Evolutionary conservation across 2,888 invertebrate species (phyloP).

Genomic region (Cactoblastis cactorum): DNA sequence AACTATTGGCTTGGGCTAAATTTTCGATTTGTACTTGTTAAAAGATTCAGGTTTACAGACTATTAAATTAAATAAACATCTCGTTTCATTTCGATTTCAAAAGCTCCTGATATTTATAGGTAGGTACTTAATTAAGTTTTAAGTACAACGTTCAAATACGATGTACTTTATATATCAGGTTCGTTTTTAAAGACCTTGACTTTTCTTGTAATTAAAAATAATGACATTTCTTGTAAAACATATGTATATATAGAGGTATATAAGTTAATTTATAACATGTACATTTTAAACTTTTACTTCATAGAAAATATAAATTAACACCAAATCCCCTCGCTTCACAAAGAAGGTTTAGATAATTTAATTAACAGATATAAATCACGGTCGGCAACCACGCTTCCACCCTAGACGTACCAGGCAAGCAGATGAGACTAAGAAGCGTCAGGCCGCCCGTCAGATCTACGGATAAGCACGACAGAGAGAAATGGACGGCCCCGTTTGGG

Average conservation of each 20-base stretch:
- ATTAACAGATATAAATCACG: constrained; percentile 36
- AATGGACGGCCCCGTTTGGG: constrained; percentile 59
- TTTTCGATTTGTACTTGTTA: not conserved
- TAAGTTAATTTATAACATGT: not conserved
- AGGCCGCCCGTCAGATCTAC: constrained; percentile 66
- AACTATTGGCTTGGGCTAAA: not conserved
- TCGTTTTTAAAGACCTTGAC: too few species aligned
- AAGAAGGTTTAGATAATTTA: constrained; percentile 7
- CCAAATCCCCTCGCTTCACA: not conserved
- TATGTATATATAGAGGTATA: not conserved
- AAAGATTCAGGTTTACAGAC: too few species aligned
- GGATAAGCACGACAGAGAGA: constrained; percentile 74
- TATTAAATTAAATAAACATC: too few species aligned
- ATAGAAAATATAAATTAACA: not conserved
- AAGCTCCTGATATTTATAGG: too few species aligned
- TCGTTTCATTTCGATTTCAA: too few species aligned
- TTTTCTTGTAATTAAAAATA: too few species aligned
- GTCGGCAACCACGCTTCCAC: constrained; percentile 33
- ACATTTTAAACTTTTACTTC: not conserved
- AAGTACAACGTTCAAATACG: too few species aligned
- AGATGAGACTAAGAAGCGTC: constrained; percentile 60
- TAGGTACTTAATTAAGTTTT: too few species aligned
- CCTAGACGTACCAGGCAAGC: constrained; percentile 44
- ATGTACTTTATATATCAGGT: too few species aligned
- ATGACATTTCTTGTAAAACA: too few species aligned